Base-by-base conservation (phyloP, 2,888 invertebrate species). In the Phragmatobia fuliginosa region DNA sequence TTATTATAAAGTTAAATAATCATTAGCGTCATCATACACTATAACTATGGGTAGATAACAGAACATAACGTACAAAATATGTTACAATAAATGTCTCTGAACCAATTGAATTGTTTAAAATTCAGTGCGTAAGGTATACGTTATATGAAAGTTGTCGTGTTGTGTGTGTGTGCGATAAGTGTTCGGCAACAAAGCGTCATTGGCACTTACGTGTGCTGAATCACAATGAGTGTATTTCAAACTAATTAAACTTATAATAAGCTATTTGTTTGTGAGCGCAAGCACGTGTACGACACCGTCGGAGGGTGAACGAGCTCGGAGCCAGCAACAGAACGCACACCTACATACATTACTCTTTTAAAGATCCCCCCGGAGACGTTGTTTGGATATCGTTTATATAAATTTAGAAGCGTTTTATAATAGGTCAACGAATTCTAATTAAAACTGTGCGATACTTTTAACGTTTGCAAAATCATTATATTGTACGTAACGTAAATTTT, bases 171-270 rank as follows among this genome's bases (percentile, higher is more conserved):
- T 45, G 21, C 66, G 32, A 60, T 28, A 66, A 33, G 38, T 36
- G 28, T 62, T 21, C 61, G 0, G 62, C 28, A 45, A 31, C 62
- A 62, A 31, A 62, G 10, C 45, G 62, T 62, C 21, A 28, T 62
- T 28, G 41, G 62, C 8, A 62, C 45, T n/a, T 62, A 62, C 62
- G 45, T 62, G 62, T 2, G 41, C 21, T 31, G 62, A 62, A 62
- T 45, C 31, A 18, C 16, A 31, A 58, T 38, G 36, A 36, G 61
- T 33, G 25, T 7, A 16, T 18, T 59, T 18, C 33, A 31, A 76
- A 77, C 75, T 72, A 72, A 71, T 71, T 68, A 69, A 81, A 80
- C 68, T 80, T 77, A 62, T 77, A 81, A 80, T 67, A 80, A 74
- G 82, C 79, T 73, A 74, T 81, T 81, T 80, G 71, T 74, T 77